Base-by-base conservation (phyloP, 1,140 invertebrate genomes). In the Tigriopus japonicus region DNA sequence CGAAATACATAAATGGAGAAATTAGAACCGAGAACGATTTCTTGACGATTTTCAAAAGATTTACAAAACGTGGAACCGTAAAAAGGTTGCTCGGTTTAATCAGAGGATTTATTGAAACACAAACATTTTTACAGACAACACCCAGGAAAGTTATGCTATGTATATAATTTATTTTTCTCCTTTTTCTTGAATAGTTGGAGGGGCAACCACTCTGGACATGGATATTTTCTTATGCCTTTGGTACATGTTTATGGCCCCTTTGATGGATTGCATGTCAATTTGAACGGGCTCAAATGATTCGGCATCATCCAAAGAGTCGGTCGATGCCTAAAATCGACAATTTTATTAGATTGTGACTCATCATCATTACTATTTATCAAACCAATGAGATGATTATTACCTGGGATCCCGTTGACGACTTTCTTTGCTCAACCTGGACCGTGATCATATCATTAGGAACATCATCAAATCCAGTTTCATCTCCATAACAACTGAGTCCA, bases 191-290 rank as follows among this genome's bases (percentile, higher is more conserved):
- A 28, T 21, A 13, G 17, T 54, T 19, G 52, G 52, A 5, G 21
- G 52, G 1, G n/a, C 21, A 19, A 54, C 28, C 17, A 58, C 13
- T 23, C 42, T 58, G 40, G 55, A 58, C 23, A 58, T 23, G 24
- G 55, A 58, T 5, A 58, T 58, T 42, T 58, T 58, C 28, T 41
- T 58, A 7, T 58, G 28, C 15, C 40, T 23, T 17, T 58, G 17
- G 35, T 58, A 58, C 12, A 41, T 3, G n/a, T 58, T 17, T 10
- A 58, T 6, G 17, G 42, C 55, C 9, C 40, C 42, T 42, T 58
- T 58, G 2, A 58, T 6, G 17, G 55, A 23, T n/a, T 58, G 13
- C n/a, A 58, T 42, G 28, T 58, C 55, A 58, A 58, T 58, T 23
- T 58, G 28, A 14, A 58, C 55, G 1, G 55, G 55, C 15, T 23